Base-by-base conservation (phyloP, 2,113 vertebrate species). In the Piaya cayana region DNA sequence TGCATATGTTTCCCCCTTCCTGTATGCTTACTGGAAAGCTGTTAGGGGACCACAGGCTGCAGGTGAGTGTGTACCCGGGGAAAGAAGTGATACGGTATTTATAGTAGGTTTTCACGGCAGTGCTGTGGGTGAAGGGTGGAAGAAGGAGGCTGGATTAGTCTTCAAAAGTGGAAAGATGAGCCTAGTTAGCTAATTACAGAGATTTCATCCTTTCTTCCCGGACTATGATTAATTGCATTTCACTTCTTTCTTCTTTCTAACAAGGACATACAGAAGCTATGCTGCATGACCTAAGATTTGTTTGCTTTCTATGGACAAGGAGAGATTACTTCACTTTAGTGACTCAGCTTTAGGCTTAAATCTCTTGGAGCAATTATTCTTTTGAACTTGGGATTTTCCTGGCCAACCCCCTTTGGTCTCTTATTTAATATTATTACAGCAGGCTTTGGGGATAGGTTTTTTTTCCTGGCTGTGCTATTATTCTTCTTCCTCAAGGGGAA, bases 321-420 rank as follows among this genome's bases (percentile, higher is more conserved):
- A 83, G 62, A 78, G 0, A 4, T 93, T 93, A 93, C 82, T 96
- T 94, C 65, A 84, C 75, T 94, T 88, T 81, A 86, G 65, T 96
- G 90, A 92, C 83, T 97, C 72, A 86, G 65, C 90, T 92, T 59
- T 95, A 88, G 69, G 53, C 69, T 84, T 92, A 86, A 90, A 84
- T 82, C 43, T 90, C 67, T 78, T 64, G 20, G 15, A 90, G 90
- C 49, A 92, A 95, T 92, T 94, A 91, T 94, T 91, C 62, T 79
- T 96, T 94, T 92, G 92, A 94, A 93, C 72, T 86, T 79, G 84
- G 88, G 77, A 68, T 91, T 91, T 93, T 93, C 88, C 84, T 93
- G 71, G 67, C 81, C 63, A 86, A 94, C 49, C 37, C 34, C n/a
- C 34, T 94, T 86, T 88, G 49, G 81, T 89, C 63, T 94, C 67